Conservation (phyloP, 2,113 vertebrate species). For the Pithys albifrons region DNA sequence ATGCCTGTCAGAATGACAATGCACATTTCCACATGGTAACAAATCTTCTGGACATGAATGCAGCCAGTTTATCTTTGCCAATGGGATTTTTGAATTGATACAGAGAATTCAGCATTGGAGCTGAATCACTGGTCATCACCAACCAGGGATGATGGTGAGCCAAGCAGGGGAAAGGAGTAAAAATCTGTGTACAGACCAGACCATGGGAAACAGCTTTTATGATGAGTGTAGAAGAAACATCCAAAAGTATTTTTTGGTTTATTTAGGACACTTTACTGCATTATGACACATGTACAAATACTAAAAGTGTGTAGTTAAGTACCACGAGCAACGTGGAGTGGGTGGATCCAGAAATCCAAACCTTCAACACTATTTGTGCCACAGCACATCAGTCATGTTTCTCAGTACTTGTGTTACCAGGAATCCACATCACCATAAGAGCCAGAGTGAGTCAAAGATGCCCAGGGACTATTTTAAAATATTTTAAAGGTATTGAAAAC, state of each 20-base stretch:
- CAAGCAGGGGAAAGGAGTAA: neutral
- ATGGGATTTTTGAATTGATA: neutral
- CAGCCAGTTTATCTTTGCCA: neutral
- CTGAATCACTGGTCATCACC: neutral
- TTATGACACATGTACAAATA: rapidly evolving
- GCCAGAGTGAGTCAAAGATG: neutral
- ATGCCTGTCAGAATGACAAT: neutral
- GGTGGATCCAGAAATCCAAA: neutral
- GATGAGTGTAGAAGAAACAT: neutral
- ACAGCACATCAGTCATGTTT: neutral
- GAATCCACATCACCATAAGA: neutral
- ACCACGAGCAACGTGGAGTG: neutral
- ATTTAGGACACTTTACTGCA: neutral
- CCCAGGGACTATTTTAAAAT: neutral
- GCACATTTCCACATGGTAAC: neutral
- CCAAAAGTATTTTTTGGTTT: neutral
- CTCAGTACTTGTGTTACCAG: neutral
- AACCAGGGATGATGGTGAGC: rapidly evolving
- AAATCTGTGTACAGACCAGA: neutral
- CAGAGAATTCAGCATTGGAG: neutral
- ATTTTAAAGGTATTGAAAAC: neutral
- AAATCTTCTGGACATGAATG: neutral
- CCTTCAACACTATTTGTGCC: neutral
- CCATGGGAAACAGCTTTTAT: neutral
- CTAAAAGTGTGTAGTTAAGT: rapidly evolving